Evolutionary conservation across 2,113 vertebrate species (phyloP), one percentile per base, ranked within the genome.

Genomic region (Numenius arquata): DNA sequence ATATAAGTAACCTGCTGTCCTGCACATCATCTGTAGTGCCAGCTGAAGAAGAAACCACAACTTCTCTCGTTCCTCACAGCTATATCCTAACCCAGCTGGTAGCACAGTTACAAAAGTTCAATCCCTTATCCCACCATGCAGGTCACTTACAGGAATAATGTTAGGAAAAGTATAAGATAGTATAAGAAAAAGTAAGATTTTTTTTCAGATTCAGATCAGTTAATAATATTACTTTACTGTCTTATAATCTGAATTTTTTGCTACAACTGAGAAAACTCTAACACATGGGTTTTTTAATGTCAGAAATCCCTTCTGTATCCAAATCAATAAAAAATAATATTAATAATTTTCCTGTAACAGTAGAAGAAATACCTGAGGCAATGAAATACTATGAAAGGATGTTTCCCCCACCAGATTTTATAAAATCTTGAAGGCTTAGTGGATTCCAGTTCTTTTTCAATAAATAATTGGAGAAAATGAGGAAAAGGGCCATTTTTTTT

Each of bases 341-440:
- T 73, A 76, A 80, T 50, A 48, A 30, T 66, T 90, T 83, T 62
- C 27, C 38, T 58, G 8, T 63, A 61, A 36, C 4, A 70, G 26
- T 61, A 88, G 61, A 68, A 95, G 45, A 96, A 92, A 83, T 67
- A 92, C 27, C 52, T 58, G 25, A 88, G 80, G 53, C 11, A 92
- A 94, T 77, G 82, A 93, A 82, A 85, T 61, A 25, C 6, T 66
- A 65, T 6, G 10, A 82, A 90, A 79, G 20, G 30, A 71, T 85
- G 8, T 12, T 86, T 95, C 95, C 62, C 29, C 79, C 66, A 88
- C 3, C 17, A 89, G 79, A 86, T 66, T 87, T 83, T 81, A 74
- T 85, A 83, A 85, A 90, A 71, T 75, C 41, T 74, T 90, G 70
- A 91, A 86, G 58, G 8, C 7, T 92, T 63, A 70, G 29, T 67